Evolutionary conservation across 2,797 vertebrate genomes (phyloP).

Genomic region (Myiotriccus ornatus): DNA sequence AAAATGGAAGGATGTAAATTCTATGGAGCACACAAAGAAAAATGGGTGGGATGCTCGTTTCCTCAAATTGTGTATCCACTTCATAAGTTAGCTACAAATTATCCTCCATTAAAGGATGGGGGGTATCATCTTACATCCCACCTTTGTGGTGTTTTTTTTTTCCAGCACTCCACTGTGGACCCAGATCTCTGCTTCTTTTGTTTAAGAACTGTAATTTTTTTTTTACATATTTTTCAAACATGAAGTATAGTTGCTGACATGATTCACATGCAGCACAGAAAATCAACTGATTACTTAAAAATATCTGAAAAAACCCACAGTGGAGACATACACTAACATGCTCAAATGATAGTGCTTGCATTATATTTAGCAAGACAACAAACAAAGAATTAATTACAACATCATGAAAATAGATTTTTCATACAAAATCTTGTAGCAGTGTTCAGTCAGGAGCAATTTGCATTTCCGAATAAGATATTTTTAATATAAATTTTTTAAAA

Average conservation of each 20-base stretch:
- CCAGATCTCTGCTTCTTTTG: not conserved
- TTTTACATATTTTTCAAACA: not conserved
- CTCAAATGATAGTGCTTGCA: not conserved
- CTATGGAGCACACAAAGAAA: slow-evolving; percentile 17
- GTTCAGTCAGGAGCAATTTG: not conserved
- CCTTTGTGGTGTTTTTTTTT: slow-evolving; percentile 24
- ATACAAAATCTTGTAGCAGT: not conserved
- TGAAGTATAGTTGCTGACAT: not conserved
- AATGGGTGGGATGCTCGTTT: slow-evolving; percentile 42
- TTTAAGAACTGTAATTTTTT: not conserved
- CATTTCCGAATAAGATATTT: not conserved
- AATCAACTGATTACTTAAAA: not conserved
- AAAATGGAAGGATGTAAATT: slow-evolving; percentile 66
- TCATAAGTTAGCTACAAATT: slow-evolving; percentile 14
- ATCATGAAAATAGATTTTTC: not conserved
- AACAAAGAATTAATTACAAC: not conserved
- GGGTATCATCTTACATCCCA: not conserved
- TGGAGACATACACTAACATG: not conserved
- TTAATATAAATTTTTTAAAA: not conserved
- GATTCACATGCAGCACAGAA: not conserved
- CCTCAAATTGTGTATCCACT: slow-evolving; percentile 50
- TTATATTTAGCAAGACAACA: not conserved
- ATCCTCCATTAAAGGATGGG: not conserved
- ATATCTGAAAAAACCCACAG: not conserved
- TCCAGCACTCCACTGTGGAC: not conserved